Evolutionary conservation across 2,113 vertebrate genomes (phyloP), one percentile per base, ranked within the genome.

Genomic region (Sakesphorus luctuosus): DNA sequence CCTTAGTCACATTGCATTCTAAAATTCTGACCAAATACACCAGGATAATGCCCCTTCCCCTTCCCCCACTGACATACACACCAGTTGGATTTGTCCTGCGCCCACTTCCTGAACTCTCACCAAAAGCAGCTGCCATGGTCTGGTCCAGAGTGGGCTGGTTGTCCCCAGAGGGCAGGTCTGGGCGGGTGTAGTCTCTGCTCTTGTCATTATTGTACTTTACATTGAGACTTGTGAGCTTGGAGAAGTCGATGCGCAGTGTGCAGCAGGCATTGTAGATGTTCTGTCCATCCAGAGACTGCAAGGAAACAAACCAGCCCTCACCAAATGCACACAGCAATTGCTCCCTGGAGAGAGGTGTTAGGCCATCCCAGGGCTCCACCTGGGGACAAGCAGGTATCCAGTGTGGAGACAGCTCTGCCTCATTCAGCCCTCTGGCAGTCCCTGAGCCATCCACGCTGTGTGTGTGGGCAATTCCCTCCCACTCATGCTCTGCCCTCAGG

Each of bases 181-280:
- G 99, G 5, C 99, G 97, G 0, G 99, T 99, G 79, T 99, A 99
- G 86, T 99, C 99, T 1, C 99, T 98, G 91, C 99, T 99, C 96
- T 99, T 99, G 49, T 99, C 99, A 0, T 99, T 99, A 88, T 99
- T 99, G 97, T 99, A 99, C 35, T 99, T 99, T 7, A 99, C 99
- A 11, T 99, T 99, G 89, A 99, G 98, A 92, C 98, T 99, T 2
- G 98, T 99, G 80, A 99, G 99, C 91, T 99, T 99, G 49, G 99
- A 99, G 96, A 99, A 99, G 86, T 98, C 99, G 14, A 99, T 99
- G 82, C 99, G 98, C 91, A 99, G 98, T 0, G 99, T 99, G 87
- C 99, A 99, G 95, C 99, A 99, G 84, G 99, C 99, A 0, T 99
- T 99, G 93, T 99, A 99, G 97, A 99, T 99, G 90, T 99, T 99